phyloP scores from a whole-genome alignment of 2,888 invertebrate genomes.

The Dicycla oo region DNA sequence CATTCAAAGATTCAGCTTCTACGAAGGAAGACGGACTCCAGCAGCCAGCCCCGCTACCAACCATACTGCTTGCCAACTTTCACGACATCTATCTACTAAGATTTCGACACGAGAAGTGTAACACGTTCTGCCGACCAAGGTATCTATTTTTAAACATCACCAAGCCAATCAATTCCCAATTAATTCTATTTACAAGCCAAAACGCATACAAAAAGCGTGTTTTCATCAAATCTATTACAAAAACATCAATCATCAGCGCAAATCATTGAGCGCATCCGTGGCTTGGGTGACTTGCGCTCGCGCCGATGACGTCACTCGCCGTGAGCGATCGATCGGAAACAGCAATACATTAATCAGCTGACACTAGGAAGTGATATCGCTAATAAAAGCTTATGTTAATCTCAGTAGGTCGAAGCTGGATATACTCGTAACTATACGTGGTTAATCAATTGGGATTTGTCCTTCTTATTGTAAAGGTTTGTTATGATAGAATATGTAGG shows the following conservation, averaged over 20 bases:
- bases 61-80: background rate
- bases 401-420: slow-evolving; percentile 17
- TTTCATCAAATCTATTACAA: slow-evolving; percentile 46
- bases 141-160: slow-evolving; percentile 14
- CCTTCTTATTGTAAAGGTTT: background rate
- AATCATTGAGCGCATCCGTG: slow-evolving; percentile 46
- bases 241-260: slow-evolving; percentile 56
- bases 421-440: background rate
- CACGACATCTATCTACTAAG: background rate
- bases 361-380: slow-evolving; percentile 62
- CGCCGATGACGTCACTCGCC: slow-evolving; percentile 61
- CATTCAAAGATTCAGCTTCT: background rate
- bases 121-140: background rate
- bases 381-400: slow-evolving; percentile 36
- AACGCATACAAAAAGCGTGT: slow-evolving; percentile 44
- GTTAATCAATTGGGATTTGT: background rate
- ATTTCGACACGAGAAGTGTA: background rate
- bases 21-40: too few relatives aligned
- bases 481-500: too few relatives aligned
- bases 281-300: slow-evolving; percentile 43
- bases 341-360: slow-evolving; percentile 66
- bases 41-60: background rate
- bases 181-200: slow-evolving; percentile 30
- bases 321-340: slow-evolving; percentile 68
- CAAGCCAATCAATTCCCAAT: slow-evolving; percentile 28